phyloP scores from a whole-genome alignment of 2,888 invertebrate species.

The Morinoia aosen region DNA sequence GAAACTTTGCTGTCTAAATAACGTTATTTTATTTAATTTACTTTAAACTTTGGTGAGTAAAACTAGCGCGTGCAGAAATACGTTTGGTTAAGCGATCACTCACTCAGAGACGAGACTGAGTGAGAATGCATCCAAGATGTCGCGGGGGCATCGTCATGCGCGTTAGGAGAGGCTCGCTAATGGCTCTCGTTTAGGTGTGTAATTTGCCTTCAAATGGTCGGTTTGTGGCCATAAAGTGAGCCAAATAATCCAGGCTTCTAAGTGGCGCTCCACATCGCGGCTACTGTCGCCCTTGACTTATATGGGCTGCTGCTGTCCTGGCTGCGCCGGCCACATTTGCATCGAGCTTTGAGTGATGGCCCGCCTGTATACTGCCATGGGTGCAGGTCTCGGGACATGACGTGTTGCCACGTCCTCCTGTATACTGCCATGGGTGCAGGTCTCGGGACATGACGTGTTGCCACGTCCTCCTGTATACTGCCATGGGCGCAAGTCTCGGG shows the following conservation, averaged over 20 bases:
- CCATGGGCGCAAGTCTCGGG: no score
- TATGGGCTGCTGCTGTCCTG: neutral
- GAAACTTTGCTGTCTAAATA: neutral
- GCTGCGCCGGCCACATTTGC: neutral
- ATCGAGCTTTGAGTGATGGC: neutral
- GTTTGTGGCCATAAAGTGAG: conserved; percentile 31
- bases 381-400: neutral
- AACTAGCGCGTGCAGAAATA: neutral
- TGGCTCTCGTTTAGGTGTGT: conserved; percentile 33
- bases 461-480: neutral
- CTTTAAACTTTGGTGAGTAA: neutral
- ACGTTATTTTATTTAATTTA: neutral
- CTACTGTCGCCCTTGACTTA: conserved; percentile 15
- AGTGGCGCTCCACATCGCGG: neutral
- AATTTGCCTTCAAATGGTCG: conserved; percentile 49
- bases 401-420: neutral
- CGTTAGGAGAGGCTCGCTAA: conserved; percentile 29
- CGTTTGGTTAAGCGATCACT: neutral
- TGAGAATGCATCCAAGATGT: neutral
- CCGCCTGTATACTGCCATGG: neutral
- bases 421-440: no score
- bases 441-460: neutral
- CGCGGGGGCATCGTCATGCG: conserved; percentile 7
- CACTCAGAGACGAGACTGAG: neutral
- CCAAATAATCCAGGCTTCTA: neutral